Percentiles rank a stretch among this genome's conserved stretches.
phyloP scores from a whole-genome alignment of 2,797 vertebrate species.

The Falco novaeseelandiae region DNA sequence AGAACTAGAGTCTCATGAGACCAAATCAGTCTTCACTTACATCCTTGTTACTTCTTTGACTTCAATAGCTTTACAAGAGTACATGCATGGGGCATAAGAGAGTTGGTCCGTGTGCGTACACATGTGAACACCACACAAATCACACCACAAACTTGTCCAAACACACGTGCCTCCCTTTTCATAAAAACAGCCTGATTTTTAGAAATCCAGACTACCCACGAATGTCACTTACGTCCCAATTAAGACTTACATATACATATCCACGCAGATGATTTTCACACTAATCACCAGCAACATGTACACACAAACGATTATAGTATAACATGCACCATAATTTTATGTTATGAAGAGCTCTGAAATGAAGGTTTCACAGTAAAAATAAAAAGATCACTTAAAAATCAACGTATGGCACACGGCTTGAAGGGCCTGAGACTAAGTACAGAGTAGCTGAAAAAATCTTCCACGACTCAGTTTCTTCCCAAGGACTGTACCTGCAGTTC shows the following conservation, averaged over 20 bases:
- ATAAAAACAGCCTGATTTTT: neutral
- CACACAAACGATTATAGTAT: neutral
- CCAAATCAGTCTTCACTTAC: neutral
- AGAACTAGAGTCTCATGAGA: neutral
- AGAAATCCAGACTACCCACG: neutral
- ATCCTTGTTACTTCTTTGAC: neutral
- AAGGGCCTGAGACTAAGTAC: neutral
- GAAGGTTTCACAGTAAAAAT: neutral
- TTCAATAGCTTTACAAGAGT: neutral
- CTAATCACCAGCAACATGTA: neutral
- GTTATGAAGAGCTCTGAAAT: neutral
- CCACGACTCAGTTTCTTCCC: constrained; percentile 32
- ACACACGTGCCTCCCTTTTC: neutral
- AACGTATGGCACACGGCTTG: neutral
- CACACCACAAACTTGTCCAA: neutral
- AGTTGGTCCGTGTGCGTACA: neutral
- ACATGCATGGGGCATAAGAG: neutral
- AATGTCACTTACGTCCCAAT: neutral
- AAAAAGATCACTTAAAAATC: neutral
- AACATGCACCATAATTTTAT: neutral
- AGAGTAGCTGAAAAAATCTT: constrained; percentile 8
- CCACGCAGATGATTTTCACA: neutral
- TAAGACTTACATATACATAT: neutral
- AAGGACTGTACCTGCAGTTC: neutral
- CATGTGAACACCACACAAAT: fast-evolving